A percentile compares a stretch with the other conserved stretches of the same genome.
phyloP scores from a whole-genome alignment of 2,113 vertebrate genomes.

The Ursus arctos region DNA sequence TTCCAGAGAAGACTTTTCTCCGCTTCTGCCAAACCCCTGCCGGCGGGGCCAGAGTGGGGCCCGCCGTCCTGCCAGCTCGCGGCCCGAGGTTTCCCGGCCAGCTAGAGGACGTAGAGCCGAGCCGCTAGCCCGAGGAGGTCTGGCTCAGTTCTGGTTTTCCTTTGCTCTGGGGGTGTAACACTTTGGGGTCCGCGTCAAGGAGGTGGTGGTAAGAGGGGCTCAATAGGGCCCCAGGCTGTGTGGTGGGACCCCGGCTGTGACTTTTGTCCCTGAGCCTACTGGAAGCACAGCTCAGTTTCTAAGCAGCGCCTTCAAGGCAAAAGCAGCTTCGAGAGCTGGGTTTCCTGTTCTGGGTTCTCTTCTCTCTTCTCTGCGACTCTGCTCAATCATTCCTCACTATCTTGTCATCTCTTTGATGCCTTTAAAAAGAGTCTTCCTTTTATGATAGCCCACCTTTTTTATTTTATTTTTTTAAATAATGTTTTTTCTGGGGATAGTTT shows the following conservation, averaged over 20 bases:
- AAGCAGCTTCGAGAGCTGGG: background rate
- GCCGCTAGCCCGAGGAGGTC: rapidly evolving
- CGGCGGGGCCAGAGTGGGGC: background rate
- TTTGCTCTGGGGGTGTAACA: too few relatives aligned
- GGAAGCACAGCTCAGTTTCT: background rate
- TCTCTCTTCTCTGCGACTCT: background rate
- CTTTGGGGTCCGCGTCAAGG: background rate
- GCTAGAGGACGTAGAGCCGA: rapidly evolving
- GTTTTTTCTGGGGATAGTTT: background rate
- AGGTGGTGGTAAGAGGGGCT: too few relatives aligned
- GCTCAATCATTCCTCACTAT: background rate
- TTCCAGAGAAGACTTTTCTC: background rate
- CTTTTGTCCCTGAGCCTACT: background rate
- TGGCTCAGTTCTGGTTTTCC: background rate
- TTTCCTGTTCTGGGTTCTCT: background rate
- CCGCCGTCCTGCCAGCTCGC: background rate
- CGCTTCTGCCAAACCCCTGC: background rate
- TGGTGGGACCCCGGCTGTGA: too few relatives aligned
- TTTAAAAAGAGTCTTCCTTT: background rate
- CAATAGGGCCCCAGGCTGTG: background rate
- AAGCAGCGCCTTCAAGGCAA: background rate
- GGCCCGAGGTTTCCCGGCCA: background rate
- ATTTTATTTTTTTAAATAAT: background rate
- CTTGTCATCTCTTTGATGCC: conserved; percentile 20
- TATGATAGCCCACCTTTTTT: background rate